Conservation (phyloP, 2,113 vertebrate species). For the Seriola dumerili region DNA sequence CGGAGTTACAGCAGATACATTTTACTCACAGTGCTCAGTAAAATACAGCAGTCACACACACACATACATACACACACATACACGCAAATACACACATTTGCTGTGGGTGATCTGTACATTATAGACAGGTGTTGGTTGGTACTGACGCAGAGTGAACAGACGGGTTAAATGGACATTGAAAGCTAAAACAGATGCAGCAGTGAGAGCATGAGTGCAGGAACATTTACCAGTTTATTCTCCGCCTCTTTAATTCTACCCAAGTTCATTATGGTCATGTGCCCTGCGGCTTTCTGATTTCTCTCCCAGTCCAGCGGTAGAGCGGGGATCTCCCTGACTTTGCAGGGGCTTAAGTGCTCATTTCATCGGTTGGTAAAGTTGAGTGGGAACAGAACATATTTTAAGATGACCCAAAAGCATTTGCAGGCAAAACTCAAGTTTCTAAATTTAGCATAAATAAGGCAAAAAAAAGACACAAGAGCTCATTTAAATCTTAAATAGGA, state of each 20-base stretch:
- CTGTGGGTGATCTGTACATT: constrained; percentile 34
- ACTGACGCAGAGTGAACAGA: background rate
- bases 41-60: constrained; percentile 7
- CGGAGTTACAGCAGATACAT: constrained; percentile 58
- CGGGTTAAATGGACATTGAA: background rate
- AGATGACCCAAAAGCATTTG: constrained; percentile 7
- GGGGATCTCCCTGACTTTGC: background rate
- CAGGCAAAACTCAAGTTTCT: constrained; percentile 6
- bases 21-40: constrained; percentile 50
- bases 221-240: background rate
- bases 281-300: constrained; percentile 1
- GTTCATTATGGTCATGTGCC: background rate
- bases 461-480: background rate
- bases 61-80: background rate
- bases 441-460: constrained; percentile 14
- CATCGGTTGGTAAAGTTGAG: background rate
- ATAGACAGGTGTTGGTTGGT: constrained; percentile 10
- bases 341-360: constrained; percentile 10
- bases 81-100: background rate
- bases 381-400: background rate
- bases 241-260: background rate
- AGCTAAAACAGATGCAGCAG: background rate
- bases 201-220: background rate
- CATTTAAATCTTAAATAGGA: background rate
- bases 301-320: background rate